These are phyloP conservation scores for Myotis lucifugus DNA, from an alignment of 2,113 vertebrate species.

Conservation along the genomic window DNA sequence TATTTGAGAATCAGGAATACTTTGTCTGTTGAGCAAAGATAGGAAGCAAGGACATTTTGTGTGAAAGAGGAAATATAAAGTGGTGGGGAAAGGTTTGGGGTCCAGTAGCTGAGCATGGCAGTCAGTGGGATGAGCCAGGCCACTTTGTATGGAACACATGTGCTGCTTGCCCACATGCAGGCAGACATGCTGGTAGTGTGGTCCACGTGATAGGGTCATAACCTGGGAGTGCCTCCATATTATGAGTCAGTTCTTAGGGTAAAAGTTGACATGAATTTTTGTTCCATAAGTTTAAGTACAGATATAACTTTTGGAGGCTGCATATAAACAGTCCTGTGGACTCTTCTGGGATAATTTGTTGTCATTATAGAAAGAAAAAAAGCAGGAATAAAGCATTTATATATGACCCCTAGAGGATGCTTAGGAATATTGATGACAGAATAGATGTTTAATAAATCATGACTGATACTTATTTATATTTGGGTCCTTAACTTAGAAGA, in stretches of 20 bases:
- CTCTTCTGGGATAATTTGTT: neutral
- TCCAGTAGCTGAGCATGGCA: neutral
- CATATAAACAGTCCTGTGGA: neutral
- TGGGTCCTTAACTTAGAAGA: neutral
- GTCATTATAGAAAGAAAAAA: constrained; percentile 4
- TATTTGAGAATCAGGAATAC: neutral
- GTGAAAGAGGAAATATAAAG: neutral
- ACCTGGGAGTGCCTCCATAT: neutral
- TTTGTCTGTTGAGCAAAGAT: neutral
- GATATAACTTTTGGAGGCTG: neutral
- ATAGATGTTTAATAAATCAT: neutral
- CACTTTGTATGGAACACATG: rapidly evolving
- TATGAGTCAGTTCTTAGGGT: neutral
- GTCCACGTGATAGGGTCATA: neutral
- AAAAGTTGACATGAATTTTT: neutral
- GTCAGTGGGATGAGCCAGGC: neutral
- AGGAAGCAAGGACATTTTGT: neutral
- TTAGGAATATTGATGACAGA: neutral
- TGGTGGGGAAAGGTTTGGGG: neutral
- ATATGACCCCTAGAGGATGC: neutral
- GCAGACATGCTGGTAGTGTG: neutral
- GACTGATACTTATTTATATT: neutral
- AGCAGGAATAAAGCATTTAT: neutral
- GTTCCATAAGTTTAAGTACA: neutral
- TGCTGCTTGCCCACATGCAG: neutral